Percentiles rank a stretch among this genome's conserved stretches.
Conservation (phyloP, 2,113 vertebrate genomes). For the Sminthopsis crassicaudata region DNA sequence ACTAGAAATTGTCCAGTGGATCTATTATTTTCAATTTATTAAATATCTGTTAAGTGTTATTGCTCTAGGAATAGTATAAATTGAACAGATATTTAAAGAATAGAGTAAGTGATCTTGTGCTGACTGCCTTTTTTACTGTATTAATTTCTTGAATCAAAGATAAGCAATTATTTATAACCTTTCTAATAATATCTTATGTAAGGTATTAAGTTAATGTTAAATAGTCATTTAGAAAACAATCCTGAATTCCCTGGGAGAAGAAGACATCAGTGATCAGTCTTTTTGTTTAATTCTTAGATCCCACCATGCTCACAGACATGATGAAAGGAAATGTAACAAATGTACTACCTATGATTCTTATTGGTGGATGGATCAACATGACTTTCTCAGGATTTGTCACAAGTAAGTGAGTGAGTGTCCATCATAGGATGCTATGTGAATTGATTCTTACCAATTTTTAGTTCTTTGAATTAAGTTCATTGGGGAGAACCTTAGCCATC, state of each 20-base stretch:
- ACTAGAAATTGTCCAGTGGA: neutral
- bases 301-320: slow-evolving; percentile 99
- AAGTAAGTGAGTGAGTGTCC: slow-evolving; percentile 86
- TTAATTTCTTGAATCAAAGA: slow-evolving; percentile 12
- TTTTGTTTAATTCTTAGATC: slow-evolving; percentile 86
- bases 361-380: slow-evolving; percentile 99
- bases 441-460: neutral
- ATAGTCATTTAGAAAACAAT: slow-evolving; percentile 8
- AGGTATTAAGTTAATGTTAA: slow-evolving; percentile 18
- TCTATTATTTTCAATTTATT: slow-evolving; percentile 13
- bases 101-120: slow-evolving; percentile 29
- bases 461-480: neutral
- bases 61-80: slow-evolving; percentile 20
- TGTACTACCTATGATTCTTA: slow-evolving; percentile 99
- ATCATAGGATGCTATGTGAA: neutral
- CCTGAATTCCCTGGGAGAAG: neutral
- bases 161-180: slow-evolving; percentile 27
- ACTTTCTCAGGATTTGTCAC: slow-evolving; percentile 99
- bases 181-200: slow-evolving; percentile 10
- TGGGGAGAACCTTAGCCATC: neutral
- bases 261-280: neutral
- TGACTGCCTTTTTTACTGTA: slow-evolving; percentile 14
- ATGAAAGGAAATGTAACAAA: slow-evolving; percentile 99
- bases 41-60: neutral
- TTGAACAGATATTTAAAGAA: slow-evolving; percentile 31